A percentile compares a stretch with the other conserved stretches of the same genome.
phyloP scores from a whole-genome alignment of 2,113 vertebrate genomes.

The Ceuthmochares aereus region DNA sequence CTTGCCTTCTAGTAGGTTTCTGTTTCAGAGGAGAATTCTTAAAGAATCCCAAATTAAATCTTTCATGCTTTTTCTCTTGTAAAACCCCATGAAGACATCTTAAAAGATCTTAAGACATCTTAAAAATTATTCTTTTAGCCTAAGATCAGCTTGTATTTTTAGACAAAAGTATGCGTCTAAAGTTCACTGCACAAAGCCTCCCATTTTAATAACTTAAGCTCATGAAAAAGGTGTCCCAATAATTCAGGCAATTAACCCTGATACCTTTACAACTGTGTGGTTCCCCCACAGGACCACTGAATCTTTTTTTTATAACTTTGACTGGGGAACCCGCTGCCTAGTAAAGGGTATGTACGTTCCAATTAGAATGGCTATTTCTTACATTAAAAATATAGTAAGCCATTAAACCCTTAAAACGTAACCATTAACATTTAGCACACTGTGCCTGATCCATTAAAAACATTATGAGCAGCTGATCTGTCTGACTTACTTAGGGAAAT shows the following conservation, averaged over 20 bases:
- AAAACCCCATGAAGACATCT: background rate
- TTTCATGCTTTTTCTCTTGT: background rate
- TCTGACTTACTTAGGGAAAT: background rate
- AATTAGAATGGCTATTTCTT: conserved; percentile 17
- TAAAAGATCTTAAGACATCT: background rate
- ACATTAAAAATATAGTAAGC: conserved; percentile 34
- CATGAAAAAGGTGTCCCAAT: conserved; percentile 20
- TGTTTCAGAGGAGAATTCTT: background rate
- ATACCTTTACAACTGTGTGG: conserved; percentile 1
- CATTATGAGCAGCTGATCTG: background rate
- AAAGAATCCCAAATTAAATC: background rate
- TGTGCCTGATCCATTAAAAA: conserved; percentile 25
- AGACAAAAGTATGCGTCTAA: background rate
- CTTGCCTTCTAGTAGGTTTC: background rate
- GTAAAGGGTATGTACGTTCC: background rate
- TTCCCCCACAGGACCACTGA: conserved; percentile 11
- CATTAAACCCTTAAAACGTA: conserved; percentile 9
- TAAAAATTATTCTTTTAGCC: background rate
- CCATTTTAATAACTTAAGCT: conserved; percentile 44
- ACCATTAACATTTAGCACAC: conserved; percentile 27
- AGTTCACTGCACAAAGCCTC: conserved; percentile 18
- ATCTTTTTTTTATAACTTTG: conserved; percentile 20
- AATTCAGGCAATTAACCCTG: conserved; percentile 55
- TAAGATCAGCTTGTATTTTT: background rate
- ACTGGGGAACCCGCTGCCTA: background rate